A percentile compares a stretch with the other conserved stretches of the same genome.
phyloP scores from a whole-genome alignment of 2,888 invertebrate genomes.

The Aleiodes alternator region DNA sequence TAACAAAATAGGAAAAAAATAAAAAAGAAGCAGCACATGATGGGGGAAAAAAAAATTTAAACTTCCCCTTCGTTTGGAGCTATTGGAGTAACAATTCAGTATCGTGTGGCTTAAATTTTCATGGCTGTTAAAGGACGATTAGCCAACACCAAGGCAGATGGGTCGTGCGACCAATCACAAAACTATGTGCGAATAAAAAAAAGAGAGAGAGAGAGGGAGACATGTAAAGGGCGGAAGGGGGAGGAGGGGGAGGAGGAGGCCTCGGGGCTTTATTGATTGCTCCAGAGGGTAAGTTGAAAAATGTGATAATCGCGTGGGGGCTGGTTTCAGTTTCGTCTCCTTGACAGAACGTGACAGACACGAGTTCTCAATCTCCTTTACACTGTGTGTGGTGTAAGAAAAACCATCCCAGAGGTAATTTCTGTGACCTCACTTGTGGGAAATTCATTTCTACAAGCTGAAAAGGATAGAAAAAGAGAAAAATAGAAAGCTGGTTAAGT shows the following conservation, averaged over 20 bases:
- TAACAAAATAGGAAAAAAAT: not conserved
- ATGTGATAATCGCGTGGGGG: conserved; percentile 60
- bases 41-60: not conserved
- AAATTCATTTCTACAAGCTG: not conserved
- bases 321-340: conserved; percentile 7
- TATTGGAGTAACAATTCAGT: not conserved
- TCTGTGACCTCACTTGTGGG: conserved; percentile 14
- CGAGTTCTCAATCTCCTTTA: conserved; percentile 19
- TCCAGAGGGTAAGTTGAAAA: conserved; percentile 54
- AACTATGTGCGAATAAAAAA: conserved; percentile 9
- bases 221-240: too few relatives aligned
- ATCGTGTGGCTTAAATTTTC: conserved; percentile 23
- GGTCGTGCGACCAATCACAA: conserved; percentile 31
- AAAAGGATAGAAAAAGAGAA: not conserved
- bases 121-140: conserved; percentile 30
- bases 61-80: not conserved
- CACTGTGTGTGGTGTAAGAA: not conserved
- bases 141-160: conserved; percentile 31
- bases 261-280: not conserved
- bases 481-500: conserved; percentile 13
- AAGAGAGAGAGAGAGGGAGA: not conserved
- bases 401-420: conserved; percentile 28
- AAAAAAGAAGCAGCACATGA: not conserved
- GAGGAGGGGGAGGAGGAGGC: not conserved
- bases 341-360: conserved; percentile 23